A percentile compares a stretch with the other conserved stretches of the same genome.
phyloP scores from a whole-genome alignment of 2,113 vertebrate species.

The Platysternon megacephalum region DNA sequence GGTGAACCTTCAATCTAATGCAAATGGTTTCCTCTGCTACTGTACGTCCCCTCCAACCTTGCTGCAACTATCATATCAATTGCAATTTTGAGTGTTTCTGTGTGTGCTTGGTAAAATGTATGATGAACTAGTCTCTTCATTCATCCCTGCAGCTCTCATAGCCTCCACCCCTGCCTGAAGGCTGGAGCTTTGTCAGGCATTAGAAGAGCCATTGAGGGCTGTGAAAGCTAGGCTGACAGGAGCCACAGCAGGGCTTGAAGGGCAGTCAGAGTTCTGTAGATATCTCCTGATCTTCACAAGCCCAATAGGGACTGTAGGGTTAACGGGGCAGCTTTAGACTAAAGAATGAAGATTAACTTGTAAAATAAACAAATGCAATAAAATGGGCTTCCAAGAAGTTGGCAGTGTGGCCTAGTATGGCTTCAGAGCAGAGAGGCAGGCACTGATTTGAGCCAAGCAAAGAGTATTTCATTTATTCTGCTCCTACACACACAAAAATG shows the following conservation, averaged over 20 bases:
- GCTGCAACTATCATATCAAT: background rate
- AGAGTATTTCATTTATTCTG: background rate
- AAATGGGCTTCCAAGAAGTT: accelerated
- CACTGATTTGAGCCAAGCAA: background rate
- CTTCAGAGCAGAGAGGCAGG: background rate
- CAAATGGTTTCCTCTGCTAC: background rate
- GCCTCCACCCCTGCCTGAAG: background rate
- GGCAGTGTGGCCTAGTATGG: background rate
- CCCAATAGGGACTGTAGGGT: background rate
- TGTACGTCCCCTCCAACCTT: background rate
- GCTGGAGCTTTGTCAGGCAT: no score
- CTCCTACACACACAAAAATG: background rate
- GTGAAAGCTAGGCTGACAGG: background rate
- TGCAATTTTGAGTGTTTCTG: background rate
- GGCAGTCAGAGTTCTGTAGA: background rate
- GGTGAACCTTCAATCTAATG: background rate
- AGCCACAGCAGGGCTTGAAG: background rate
- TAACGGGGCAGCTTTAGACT: background rate
- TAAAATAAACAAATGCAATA: background rate
- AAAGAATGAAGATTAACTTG: background rate
- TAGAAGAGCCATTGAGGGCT: background rate
- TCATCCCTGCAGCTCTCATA: background rate
- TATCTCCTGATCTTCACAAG: background rate
- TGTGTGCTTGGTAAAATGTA: background rate
- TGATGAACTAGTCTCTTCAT: background rate